A percentile compares a stretch with the other conserved stretches of the same genome.
Conservation (phyloP, 2,113 vertebrate genomes). For the Protomyctophum bolini region DNA sequence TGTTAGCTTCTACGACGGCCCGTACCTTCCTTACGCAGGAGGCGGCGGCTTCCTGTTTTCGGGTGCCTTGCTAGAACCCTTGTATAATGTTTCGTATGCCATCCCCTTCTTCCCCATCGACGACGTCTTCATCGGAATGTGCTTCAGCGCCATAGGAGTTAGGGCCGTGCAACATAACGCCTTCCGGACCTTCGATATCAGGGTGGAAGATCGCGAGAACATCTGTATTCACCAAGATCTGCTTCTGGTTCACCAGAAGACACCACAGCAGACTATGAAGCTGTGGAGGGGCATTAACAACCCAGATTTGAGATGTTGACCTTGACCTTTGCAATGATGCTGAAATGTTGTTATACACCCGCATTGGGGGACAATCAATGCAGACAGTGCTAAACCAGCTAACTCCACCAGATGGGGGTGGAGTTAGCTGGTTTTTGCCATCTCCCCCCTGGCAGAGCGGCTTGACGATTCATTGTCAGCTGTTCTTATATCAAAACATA, state of each 20-base stretch:
- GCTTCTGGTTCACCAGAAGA: conserved; percentile 82
- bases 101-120: conserved; percentile 85
- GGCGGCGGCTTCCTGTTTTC: conserved; percentile 82
- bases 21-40: conserved; percentile 78
- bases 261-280: conserved; percentile 71
- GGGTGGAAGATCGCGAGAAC: conserved; percentile 68
- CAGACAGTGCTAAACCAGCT: too few relatives aligned
- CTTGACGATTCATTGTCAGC: too few relatives aligned
- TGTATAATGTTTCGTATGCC: conserved; percentile 48
- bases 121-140: conserved; percentile 84
- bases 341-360: too few relatives aligned
- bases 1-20: conserved; percentile 60
- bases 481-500: too few relatives aligned
- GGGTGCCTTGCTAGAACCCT: conserved; percentile 33
- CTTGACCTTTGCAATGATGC: too few relatives aligned
- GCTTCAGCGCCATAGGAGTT: conserved; percentile 69
- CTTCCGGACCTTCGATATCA: conserved; percentile 75
- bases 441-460: too few relatives aligned
- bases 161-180: conserved; percentile 59
- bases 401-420: too few relatives aligned
- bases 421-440: too few relatives aligned
- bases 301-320: conserved; percentile 68
- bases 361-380: too few relatives aligned
- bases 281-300: conserved; percentile 80
- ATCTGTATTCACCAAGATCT: conserved; percentile 79